These are phyloP conservation scores for Rhopilema esculentum DNA, from an alignment of 30 jellyfish, hydroid and myxozoan genomes.

Conservation along the genomic window DNA sequence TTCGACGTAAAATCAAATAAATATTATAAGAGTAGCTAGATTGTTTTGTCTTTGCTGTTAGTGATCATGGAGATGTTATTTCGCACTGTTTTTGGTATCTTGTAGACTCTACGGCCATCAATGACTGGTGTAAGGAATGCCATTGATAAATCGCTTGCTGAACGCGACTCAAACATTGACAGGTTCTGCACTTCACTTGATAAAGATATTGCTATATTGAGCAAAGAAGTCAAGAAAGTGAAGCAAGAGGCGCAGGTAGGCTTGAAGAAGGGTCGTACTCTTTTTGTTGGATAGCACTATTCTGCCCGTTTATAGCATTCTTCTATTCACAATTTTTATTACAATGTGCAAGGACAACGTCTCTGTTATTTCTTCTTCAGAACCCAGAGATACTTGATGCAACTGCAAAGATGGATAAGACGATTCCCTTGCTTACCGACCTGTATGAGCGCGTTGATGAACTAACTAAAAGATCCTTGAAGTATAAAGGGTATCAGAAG, in stretches of 20 bases:
- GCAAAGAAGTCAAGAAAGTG: constrained; percentile 82
- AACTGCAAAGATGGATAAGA: constrained; percentile 65
- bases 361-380: constrained; percentile 37
- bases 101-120: constrained; percentile 88
- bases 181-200: constrained; percentile 92
- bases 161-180: constrained; percentile 90
- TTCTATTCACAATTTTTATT: too few species aligned
- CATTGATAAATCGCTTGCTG: constrained; percentile 96
- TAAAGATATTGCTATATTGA: constrained; percentile 84
- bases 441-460: constrained; percentile 77
- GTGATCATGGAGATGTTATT: neutral
- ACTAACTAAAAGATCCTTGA: constrained; percentile 69
- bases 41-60: too few species aligned
- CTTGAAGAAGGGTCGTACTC: neutral
- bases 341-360: too few species aligned
- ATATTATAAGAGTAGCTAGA: too few species aligned
- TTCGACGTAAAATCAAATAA: too few species aligned
- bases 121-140: constrained; percentile 94
- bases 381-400: constrained; percentile 93
- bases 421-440: constrained; percentile 57
- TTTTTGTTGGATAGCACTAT: neutral
- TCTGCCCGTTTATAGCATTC: neutral
- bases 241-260: constrained; percentile 97
- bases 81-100: neutral
- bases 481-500: constrained; percentile 90